Evolutionary conservation across 2,113 vertebrate genomes (phyloP), one percentile per base, ranked within the genome.

Genomic region (Hypomesus transpacificus): DNA sequence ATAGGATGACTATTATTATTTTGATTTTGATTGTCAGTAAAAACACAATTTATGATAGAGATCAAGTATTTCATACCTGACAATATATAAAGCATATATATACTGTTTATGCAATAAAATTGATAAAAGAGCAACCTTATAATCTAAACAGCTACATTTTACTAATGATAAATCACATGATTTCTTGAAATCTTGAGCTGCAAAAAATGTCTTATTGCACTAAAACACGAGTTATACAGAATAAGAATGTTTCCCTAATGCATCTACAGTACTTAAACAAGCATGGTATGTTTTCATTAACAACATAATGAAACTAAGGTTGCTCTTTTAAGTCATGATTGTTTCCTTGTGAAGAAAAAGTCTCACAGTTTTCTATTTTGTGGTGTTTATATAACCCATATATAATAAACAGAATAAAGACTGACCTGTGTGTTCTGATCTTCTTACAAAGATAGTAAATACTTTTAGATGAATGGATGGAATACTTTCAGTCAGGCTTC

Each of bases 331-430:
- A 79, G 78, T 82, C 69, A 74, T 81, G 73, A 71, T 77, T 71
- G 26, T 86, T 84, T 85, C 83, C 86, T 85, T 89, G 88, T 90
- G 86, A 82, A 46, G 39, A 86, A 87, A 83, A 88, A 78, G 65
- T 83, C 82, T 24, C 80, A 72, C 21, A 68, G 85, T 82, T 87
- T 87, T 89, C 73, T 89, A 90, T 89, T 90, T 90, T 90, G 88
- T 90, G 87, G 89, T 87, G 89, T 89, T 89, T 89, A 88, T 89
- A 88, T 89, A 88, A 85, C 78, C 77, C 77, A 84, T 85, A 87
- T 82, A 86, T 79, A 89, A 90, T 89, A 89, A 88, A 89, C 86
- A 74, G 82, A 83, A 87, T 78, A 88, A 85, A 22, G 11, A 72
- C 71, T 81, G 59, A 83, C 39, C 69, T 14, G 2, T 75, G 69